These are phyloP conservation scores for Rugalucina vietnamica DNA, from an alignment of 2,888 invertebrate genomes.

Conservation along the genomic window DNA sequence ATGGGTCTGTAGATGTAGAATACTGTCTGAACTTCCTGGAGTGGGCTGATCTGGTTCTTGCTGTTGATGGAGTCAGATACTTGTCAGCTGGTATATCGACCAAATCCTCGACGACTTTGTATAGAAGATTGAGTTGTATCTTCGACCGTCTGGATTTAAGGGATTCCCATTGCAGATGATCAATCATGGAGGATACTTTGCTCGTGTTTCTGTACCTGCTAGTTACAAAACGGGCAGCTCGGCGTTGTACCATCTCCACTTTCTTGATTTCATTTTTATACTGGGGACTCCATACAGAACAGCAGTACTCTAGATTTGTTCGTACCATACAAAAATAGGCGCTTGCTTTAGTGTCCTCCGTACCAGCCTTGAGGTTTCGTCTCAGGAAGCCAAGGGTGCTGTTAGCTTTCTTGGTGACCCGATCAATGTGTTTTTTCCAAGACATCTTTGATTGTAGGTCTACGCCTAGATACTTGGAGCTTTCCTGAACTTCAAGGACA, in stretches of 20 bases:
- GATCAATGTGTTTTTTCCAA: not conserved
- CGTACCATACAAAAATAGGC: not conserved
- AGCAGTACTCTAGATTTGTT: not conserved
- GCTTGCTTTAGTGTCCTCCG: not conserved
- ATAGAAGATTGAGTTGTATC: not conserved
- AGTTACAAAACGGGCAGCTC: not conserved
- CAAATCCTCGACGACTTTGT: too few relatives aligned
- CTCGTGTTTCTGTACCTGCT: conserved; percentile 26
- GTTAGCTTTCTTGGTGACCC: not conserved
- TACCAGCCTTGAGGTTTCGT: not conserved
- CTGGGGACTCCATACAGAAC: not conserved
- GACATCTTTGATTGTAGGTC: not conserved
- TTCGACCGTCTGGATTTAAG: not conserved
- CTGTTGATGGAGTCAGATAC: too few relatives aligned
- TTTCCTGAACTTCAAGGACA: not conserved
- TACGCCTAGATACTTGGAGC: not conserved
- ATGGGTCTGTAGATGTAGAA: too few relatives aligned
- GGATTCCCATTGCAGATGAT: not conserved
- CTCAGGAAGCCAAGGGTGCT: not conserved
- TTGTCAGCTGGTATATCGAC: too few relatives aligned
- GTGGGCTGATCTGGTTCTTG: too few relatives aligned
- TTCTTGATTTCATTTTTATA: not conserved
- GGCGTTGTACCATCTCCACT: not conserved
- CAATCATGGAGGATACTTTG: conserved; percentile 22
- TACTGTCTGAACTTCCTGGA: too few relatives aligned